Evolutionary conservation across 2,888 invertebrate genomes (phyloP).

Genomic region (Agrochola litura): DNA sequence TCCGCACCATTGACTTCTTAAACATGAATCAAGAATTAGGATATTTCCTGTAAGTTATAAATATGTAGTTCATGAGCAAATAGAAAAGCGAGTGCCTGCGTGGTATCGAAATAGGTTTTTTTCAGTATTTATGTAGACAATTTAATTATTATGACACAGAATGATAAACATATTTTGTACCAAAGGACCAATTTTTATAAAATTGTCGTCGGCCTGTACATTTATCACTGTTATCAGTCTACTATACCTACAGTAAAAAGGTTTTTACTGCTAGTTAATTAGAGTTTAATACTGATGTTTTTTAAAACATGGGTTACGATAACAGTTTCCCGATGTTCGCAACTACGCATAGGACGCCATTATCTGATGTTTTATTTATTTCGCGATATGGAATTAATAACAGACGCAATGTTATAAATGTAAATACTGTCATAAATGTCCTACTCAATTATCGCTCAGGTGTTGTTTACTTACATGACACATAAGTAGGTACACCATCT

Average conservation of each 20-base stretch:
- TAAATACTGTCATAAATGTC: conserved; percentile 44
- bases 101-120: not conserved
- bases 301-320: conserved; percentile 1
- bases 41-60: not conserved
- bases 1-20: not conserved
- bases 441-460: conserved; percentile 30
- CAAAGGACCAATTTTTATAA: not conserved
- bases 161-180: not conserved
- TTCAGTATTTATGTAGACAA: not conserved
- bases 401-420: conserved; percentile 16
- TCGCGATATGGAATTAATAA: conserved; percentile 28
- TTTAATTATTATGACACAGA: not conserved
- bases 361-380: conserved; percentile 34
- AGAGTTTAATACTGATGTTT: not conserved
- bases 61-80: not conserved
- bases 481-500: not conserved
- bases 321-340: conserved; percentile 12
- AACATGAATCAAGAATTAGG: not conserved
- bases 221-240: not conserved
- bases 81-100: not conserved
- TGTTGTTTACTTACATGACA: not conserved
- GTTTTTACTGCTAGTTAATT: conserved; percentile 25
- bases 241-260: conserved; percentile 17
- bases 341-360: not conserved
- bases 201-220: not conserved